Evolutionary conservation across 2,113 vertebrate species (phyloP).

Genomic region (Eupsittula cactorum): DNA sequence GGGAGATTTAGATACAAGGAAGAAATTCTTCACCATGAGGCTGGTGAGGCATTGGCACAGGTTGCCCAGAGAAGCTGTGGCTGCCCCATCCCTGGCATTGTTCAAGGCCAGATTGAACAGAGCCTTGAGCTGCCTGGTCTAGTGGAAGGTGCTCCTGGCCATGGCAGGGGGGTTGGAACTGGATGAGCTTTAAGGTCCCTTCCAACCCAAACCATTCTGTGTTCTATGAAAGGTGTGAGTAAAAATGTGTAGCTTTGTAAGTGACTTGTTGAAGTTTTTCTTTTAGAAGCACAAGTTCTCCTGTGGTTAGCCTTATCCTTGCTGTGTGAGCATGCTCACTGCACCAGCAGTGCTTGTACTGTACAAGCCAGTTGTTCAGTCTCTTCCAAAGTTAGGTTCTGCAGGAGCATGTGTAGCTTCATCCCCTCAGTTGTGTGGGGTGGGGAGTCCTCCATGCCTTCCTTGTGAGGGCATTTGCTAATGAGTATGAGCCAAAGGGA

Average conservation of each 20-base stretch:
- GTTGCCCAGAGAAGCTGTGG: background rate
- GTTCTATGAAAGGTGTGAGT: background rate
- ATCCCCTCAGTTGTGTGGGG: background rate
- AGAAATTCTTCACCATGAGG: background rate
- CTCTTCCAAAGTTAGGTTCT: background rate
- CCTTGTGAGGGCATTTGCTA: accelerated
- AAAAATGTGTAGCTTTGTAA: background rate
- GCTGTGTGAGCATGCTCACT: background rate
- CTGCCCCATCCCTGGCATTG: background rate
- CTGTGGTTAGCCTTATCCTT: background rate
- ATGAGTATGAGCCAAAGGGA: background rate
- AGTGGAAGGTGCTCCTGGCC: background rate
- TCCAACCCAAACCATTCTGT: background rate
- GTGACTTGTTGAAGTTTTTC: background rate
- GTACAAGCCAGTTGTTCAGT: background rate
- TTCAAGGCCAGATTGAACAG: background rate
- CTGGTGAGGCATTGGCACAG: background rate
- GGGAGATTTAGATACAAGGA: background rate
- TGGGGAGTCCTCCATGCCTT: background rate
- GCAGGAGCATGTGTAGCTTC: accelerated
- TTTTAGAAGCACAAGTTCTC: accelerated
- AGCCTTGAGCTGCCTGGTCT: background rate
- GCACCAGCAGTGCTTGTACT: accelerated
- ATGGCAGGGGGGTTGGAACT: background rate
- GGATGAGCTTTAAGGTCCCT: background rate